Evolutionary conservation across 2,888 invertebrate genomes (phyloP), one percentile per base, ranked within the genome.

Genomic region (Phaedon cochleariae): DNA sequence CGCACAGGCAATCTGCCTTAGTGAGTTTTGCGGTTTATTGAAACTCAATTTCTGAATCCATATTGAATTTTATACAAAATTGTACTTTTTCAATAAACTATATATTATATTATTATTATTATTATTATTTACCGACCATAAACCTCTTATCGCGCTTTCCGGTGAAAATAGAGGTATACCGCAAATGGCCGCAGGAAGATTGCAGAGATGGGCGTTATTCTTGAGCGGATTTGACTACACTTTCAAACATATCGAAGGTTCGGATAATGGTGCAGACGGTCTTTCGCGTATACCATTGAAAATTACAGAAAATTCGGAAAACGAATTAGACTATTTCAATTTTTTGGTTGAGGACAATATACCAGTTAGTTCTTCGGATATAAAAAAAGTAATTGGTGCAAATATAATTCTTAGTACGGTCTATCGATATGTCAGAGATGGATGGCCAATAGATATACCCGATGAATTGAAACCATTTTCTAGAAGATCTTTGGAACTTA

Each of bases 181-280:
- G 20, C 52, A 58, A 17, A 63, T 63, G 59, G 63, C 59, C n/a
- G 63, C 63, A 3, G 63, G 63, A 41, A 31, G 63, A 45, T 41
- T 63, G 5, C 52, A 63, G 34, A 58, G 63, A 10, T 63, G 63
- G 59, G 59, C 53, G 7, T 59, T 59, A 34, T 64, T 64, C 53
- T 26, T 64, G 20, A 64, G 59, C 29, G 59, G 58, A n/a, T 64
- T 64, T 34, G 20, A 59, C 45, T 59, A 64, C 18, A 64, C 26
- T 10, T 64, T 57, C 20, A 55, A 41, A 21, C 26, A 64, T 49
- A 64, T 64, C 20, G 60, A 49, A 10, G 59, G 55, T 7, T 12
- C 51, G n/a, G 52, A 59, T 34, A 64, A 64, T 59, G 59, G 48
- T 15, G 59, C 59, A n/a, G 64, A 57, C 21, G 49, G 55, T 34